phyloP scores from a whole-genome alignment of 1,140 invertebrate species.

The Latrodectus geometricus region DNA sequence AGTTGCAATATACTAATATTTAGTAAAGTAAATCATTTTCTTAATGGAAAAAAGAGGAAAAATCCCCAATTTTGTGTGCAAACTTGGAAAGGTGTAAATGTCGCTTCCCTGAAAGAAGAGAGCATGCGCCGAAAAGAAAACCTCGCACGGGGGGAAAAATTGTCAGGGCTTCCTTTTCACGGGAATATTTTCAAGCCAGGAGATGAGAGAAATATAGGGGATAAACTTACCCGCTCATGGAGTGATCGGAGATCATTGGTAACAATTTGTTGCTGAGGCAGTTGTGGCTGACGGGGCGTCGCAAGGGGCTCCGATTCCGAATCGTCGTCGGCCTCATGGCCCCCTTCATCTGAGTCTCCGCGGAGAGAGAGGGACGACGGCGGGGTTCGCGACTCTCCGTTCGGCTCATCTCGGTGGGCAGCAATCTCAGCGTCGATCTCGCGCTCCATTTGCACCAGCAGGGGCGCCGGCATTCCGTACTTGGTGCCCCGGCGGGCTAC shows the following conservation, averaged over 20 bases:
- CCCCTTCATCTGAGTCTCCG: constrained; percentile 40
- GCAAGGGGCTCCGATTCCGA: constrained; percentile 41
- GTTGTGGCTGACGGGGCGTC: constrained; percentile 72
- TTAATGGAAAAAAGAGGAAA: neutral
- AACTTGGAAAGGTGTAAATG: constrained; percentile 2
- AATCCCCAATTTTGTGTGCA: neutral
- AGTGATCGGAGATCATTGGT: constrained; percentile 93
- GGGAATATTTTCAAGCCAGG: neutral
- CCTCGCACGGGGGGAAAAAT: constrained; percentile 31
- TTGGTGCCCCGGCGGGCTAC: constrained; percentile 88
- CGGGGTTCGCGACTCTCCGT: constrained; percentile 17
- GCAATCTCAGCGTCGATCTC: constrained; percentile 95
- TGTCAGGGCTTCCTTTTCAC: constrained; percentile 22
- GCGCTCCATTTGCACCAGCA: constrained; percentile 93
- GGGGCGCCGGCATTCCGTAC: constrained; percentile 88
- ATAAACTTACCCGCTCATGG: constrained; percentile 91
- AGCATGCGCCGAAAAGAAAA: constrained; percentile 33
- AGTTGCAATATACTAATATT: neutral
- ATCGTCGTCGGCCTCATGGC: constrained; percentile 54
- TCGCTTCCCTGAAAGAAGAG: constrained; percentile 5
- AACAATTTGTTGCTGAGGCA: constrained; percentile 86
- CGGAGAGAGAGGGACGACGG: constrained; percentile 39
- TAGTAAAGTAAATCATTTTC: neutral
- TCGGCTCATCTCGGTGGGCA: constrained; percentile 73
- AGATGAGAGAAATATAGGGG: neutral